Evolutionary conservation across 1,140 invertebrate genomes (phyloP), one percentile per base, ranked within the genome.

Genomic region (Panulirus ornatus): DNA sequence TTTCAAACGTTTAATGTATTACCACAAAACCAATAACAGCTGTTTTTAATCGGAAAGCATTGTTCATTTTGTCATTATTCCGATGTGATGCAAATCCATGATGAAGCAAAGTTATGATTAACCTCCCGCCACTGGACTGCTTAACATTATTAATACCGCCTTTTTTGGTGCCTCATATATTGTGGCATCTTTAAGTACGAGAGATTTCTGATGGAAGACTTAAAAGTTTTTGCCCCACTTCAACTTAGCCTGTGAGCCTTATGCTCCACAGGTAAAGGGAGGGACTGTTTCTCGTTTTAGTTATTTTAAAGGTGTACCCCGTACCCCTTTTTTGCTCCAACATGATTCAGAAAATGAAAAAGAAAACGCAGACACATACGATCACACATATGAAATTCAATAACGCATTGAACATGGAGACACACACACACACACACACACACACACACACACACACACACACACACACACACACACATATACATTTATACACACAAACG

Each of bases 371-470:
- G 5, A 78, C 42, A 78, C 75, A 2, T 40, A 78, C 75, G 42
- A 27, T 51, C 54, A 82, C 34, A 73, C 42, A 78, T 38, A 36
- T 38, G n/a, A 6, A 78, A n/a, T n/a, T n/a, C 42, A 38, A 75
- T 9, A 8, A 73, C 70, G 30, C 34, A 73, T 27, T 73, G 11
- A 19, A 78, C 8, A 38, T 78, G 36, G 27, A 14, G 9, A 73
- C 42, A 63, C 78, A 73, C 30, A 73, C 1, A 73, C 5, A 73
- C 70, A 73, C 5, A 73, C 70, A 73, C 5, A 73, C 70, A 73
- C 30, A 73, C 70, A 58, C 54, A 58, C 54, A 58, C 54, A 58
- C 75, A 78, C 75, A 78, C 75, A 78, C 75, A 78, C 19, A 78
- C 19, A 78, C 19, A 78, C 19, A 79, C 3, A 79, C 14, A 73